Conservation (phyloP, 37 sponge, comb jelly and placozoan species). For the Ephydatia muelleri region DNA sequence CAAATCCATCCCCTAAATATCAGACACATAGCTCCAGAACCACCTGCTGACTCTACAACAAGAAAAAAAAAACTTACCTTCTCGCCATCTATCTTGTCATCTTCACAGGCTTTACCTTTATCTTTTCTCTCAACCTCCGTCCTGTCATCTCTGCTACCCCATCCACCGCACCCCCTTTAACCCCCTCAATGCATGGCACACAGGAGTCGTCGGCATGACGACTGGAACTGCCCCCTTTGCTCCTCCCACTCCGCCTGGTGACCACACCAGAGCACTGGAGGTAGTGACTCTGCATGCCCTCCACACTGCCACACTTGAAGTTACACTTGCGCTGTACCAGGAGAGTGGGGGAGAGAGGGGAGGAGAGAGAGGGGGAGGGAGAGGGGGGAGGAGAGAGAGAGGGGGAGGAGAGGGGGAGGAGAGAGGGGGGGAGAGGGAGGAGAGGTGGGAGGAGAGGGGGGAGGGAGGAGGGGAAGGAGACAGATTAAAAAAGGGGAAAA, state of each 20-base stretch:
- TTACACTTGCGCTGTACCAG: slow-evolving; percentile 48
- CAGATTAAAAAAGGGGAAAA: not conserved
- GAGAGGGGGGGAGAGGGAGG: slow-evolving; percentile 8
- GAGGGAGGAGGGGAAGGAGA: not conserved
- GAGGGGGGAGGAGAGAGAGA: not conserved
- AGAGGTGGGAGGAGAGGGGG: not conserved
- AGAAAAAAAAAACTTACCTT: too few relatives aligned
- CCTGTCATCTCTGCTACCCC: too few relatives aligned
- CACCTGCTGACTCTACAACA: too few relatives aligned
- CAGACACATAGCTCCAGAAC: too few relatives aligned
- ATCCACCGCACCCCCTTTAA: too few relatives aligned
- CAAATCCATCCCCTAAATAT: too few relatives aligned
- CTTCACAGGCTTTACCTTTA: too few relatives aligned
- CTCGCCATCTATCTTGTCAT: too few relatives aligned
- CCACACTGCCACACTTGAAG: slow-evolving; percentile 70
- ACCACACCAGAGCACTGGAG: slow-evolving; percentile 37
- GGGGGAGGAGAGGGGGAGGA: not conserved
- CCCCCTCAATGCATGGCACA: too few relatives aligned
- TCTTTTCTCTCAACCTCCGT: too few relatives aligned
- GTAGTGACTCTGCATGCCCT: slow-evolving; percentile 59
- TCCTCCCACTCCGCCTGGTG: not conserved
- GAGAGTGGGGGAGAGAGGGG: not conserved
- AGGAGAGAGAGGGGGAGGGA: not conserved
- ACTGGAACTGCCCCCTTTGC: too few relatives aligned
- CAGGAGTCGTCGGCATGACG: too few relatives aligned